Evolutionary conservation across 2,797 vertebrate genomes (phyloP).

Genomic region (Onychomys arenicola): DNA sequence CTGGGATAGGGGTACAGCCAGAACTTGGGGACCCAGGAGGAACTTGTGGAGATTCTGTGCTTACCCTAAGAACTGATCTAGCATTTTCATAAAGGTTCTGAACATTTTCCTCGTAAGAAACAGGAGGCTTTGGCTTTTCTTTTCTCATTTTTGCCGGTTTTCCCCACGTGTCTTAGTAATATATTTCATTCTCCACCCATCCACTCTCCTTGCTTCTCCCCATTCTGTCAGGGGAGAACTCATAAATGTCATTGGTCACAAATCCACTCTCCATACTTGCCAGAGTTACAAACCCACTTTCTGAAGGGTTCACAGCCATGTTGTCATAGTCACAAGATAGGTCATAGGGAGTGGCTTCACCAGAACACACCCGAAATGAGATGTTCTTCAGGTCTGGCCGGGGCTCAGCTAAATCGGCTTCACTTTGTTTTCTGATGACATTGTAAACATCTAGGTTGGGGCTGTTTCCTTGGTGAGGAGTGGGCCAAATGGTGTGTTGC

Average conservation of each 20-base stretch:
- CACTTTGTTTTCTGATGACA: slow-evolving; percentile 90
- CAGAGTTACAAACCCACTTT: slow-evolving; percentile 86
- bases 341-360: slow-evolving; percentile 77
- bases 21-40: background rate
- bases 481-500: slow-evolving; percentile 86
- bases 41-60: background rate
- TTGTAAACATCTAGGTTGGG: slow-evolving; percentile 90
- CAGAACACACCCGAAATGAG: slow-evolving; percentile 87
- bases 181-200: slow-evolving; percentile 95
- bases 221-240: slow-evolving; percentile 88
- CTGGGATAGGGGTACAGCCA: background rate
- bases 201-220: slow-evolving; percentile 91
- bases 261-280: slow-evolving; percentile 94
- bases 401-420: slow-evolving; percentile 88
- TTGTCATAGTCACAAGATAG: slow-evolving; percentile 90
- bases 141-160: background rate
- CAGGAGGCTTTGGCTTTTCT: slow-evolving; percentile 4
- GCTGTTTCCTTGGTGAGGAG: slow-evolving; percentile 83
- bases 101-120: slow-evolving; percentile 2
- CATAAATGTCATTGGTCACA: slow-evolving; percentile 97
- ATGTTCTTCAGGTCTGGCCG: slow-evolving; percentile 89
- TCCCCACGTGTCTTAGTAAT: slow-evolving; percentile 81
- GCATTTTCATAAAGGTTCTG: background rate
- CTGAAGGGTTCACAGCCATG: slow-evolving; percentile 84
- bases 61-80: background rate